Percentiles rank a stretch among this genome's conserved stretches.
Evolutionary conservation across 2,797 vertebrate species (phyloP).

Genomic region (Eospalax fontanierii): DNA sequence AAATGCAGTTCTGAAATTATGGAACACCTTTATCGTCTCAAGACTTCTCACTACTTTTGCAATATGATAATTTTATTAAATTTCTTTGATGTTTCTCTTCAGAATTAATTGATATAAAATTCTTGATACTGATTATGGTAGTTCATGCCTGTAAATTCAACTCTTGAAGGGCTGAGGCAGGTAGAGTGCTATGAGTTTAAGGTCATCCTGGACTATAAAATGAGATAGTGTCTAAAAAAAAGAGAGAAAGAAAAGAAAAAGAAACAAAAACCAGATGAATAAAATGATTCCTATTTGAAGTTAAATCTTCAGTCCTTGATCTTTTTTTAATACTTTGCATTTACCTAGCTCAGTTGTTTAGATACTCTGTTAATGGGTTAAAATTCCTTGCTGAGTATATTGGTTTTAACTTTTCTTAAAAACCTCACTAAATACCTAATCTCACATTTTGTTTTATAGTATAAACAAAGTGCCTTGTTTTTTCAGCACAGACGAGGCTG

Average conservation of each 20-base stretch:
- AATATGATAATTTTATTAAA: slow-evolving; percentile 10
- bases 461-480: slow-evolving; percentile 73
- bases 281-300: not conserved
- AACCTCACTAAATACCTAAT: slow-evolving; percentile 39
- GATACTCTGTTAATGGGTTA: slow-evolving; percentile 64
- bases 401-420: slow-evolving; percentile 54
- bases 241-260: not conserved
- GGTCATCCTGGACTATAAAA: not conserved
- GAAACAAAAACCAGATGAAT: too few species aligned
- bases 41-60: not conserved
- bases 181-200: not conserved
- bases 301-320: slow-evolving; percentile 24
- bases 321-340: slow-evolving; percentile 35
- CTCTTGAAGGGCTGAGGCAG: too few species aligned
- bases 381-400: slow-evolving; percentile 63
- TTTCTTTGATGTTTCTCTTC: slow-evolving; percentile 48
- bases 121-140: not conserved
- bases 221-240: not conserved
- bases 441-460: slow-evolving; percentile 13
- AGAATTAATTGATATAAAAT: slow-evolving; percentile 47
- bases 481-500: slow-evolving; percentile 97
- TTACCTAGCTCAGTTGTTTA: slow-evolving; percentile 49
- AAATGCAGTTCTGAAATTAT: not conserved
- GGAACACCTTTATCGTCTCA: not conserved
- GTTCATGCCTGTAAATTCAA: not conserved